Evolutionary conservation across 2,888 invertebrate species (phyloP), one percentile per base, ranked within the genome.

Genomic region (Entomobrya proxima): DNA sequence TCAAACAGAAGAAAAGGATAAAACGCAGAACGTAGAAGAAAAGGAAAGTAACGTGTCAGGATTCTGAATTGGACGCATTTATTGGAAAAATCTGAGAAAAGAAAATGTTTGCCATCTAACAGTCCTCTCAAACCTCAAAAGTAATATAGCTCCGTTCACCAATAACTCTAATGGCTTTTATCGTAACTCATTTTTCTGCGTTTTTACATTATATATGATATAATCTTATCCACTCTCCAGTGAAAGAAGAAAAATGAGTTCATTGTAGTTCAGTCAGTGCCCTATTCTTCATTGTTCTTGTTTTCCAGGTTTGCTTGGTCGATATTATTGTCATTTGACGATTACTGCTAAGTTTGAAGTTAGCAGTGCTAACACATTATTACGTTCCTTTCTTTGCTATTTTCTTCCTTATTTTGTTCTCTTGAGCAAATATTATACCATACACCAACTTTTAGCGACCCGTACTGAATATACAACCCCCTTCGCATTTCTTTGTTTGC

Each of bases 151-250:
- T 55, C 21, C 21, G 18, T 11, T 27, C 55, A 55, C 21, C 27
- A 55, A 47, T 13, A 64, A 32, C 52, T 64, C 47, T 47, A 67
- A 35, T 50, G 61, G 24, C 35, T 50, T 61, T 64, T 24, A 24
- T 67, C 77, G 77, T 77, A 77, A 67, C 27, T 80, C 61, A 80
- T 52, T 35, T 40, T 47, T 52, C 52, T 5, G n/a, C n/a, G n/a
- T 15, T 18, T 35, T 64, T 35, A 4, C 64, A 64, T 32, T 35
- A 64, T 64, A 35, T n/a, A n/a, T n/a, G n/a, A n/a, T n/a, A 21
- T 37, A 72, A 52, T 1, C 27, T 52, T 47, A 47, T 78, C 24
- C 50, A n/a, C n/a, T 61, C 35, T 52, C 52, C 24, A 67, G 69
- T 24, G 47, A 74, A 27, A 35, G 30, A 24, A 58, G 35, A 64